Conservation (phyloP, 2,797 vertebrate genomes). For the Sebastes glaucus region DNA sequence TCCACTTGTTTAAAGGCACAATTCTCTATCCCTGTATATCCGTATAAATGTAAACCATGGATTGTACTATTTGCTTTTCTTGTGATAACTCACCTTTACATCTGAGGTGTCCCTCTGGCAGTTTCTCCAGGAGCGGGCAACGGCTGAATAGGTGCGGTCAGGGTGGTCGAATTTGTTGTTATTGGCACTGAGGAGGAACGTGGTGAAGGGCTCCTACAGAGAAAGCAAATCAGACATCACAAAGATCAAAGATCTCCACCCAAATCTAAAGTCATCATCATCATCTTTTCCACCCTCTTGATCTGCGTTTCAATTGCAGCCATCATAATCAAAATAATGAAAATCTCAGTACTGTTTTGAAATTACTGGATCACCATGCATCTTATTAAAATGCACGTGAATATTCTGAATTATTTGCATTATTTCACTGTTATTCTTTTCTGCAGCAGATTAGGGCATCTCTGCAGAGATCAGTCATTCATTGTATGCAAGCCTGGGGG, state of each 20-base stretch:
- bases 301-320: not conserved
- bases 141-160: conserved; percentile 91
- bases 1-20: not conserved
- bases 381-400: conserved; percentile 27
- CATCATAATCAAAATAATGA: conserved; percentile 10
- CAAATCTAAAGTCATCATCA: not conserved
- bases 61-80: not conserved
- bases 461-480: conserved; percentile 64
- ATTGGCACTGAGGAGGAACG: conserved; percentile 91
- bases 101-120: conserved; percentile 96
- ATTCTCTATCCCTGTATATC: not conserved
- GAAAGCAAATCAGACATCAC: conserved; percentile 19
- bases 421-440: conserved; percentile 63
- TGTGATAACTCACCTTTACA: conserved; percentile 88
- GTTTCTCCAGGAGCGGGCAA: conserved; percentile 93
- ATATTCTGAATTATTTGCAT: conserved; percentile 12
- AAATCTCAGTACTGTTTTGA: not conserved
- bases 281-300: not conserved
- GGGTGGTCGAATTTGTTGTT: conserved; percentile 96
- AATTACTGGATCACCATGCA: not conserved
- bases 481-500: conserved; percentile 73
- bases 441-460: conserved; percentile 50
- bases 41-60: not conserved
- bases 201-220: conserved; percentile 95
- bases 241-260: not conserved